Evolutionary conservation across 2,113 vertebrate species (phyloP).

Genomic region (Furnarius figulus): DNA sequence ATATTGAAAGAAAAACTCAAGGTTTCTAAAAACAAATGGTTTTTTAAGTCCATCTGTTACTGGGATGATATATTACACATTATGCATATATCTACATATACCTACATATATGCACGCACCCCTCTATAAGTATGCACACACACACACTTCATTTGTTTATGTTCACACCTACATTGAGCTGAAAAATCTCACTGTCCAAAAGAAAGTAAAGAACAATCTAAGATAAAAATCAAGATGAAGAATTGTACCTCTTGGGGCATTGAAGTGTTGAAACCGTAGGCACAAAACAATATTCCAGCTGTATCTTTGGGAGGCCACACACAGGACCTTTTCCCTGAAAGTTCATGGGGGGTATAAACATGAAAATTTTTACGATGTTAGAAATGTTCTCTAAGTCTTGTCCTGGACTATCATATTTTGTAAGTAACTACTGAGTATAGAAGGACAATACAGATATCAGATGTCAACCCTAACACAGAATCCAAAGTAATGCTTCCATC

Average conservation of each 20-base stretch:
- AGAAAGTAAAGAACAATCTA: background rate
- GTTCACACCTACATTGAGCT: background rate
- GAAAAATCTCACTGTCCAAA: background rate
- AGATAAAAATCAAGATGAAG: background rate
- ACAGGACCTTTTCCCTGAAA: background rate
- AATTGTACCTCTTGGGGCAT: background rate
- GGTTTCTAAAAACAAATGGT: background rate
- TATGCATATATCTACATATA: background rate
- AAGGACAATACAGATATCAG: background rate
- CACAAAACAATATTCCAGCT: background rate
- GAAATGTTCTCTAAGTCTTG: background rate
- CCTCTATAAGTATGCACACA: rapidly evolving
- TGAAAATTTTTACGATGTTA: background rate
- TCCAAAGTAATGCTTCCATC: background rate
- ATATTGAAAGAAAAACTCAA: background rate
- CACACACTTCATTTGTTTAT: background rate
- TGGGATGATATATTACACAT: background rate
- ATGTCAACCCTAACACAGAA: background rate
- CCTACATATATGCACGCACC: rapidly evolving
- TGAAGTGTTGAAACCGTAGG: background rate
- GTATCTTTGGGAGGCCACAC: background rate
- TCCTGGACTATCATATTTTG: background rate
- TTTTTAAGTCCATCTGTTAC: background rate
- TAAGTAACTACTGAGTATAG: background rate
- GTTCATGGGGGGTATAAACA: background rate